A percentile compares a stretch with the other conserved stretches of the same genome.
Conservation (phyloP, 2,888 invertebrate genomes). For the Syrphus vitripennis region DNA sequence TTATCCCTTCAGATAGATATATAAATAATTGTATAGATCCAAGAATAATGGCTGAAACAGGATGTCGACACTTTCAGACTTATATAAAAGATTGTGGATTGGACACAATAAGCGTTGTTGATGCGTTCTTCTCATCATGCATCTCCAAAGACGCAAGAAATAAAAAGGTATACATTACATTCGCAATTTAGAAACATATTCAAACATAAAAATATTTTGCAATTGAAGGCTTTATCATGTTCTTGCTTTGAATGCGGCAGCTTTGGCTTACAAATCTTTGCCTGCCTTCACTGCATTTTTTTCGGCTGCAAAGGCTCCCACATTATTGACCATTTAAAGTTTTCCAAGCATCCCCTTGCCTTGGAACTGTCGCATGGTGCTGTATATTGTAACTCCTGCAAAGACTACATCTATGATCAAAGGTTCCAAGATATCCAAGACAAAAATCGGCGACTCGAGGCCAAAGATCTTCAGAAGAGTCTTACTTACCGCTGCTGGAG, state of each 20-base stretch:
- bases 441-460: constrained; percentile 83
- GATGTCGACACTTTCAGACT: constrained; percentile 79
- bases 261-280: constrained; percentile 90
- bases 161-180: constrained; percentile 84
- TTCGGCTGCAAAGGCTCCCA: constrained; percentile 95
- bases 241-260: constrained; percentile 91
- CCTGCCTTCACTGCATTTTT: constrained; percentile 94
- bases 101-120: constrained; percentile 85
- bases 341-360: constrained; percentile 91
- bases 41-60: constrained; percentile 77
- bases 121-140: constrained; percentile 93
- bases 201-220: constrained; percentile 71
- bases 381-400: constrained; percentile 93
- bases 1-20: too few relatives aligned
- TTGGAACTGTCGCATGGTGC: constrained; percentile 94
- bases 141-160: constrained; percentile 90
- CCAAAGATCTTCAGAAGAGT: constrained; percentile 84
- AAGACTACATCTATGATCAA: constrained; percentile 95
- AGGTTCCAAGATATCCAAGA: constrained; percentile 85
- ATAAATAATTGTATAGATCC: background rate
- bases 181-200: background rate
- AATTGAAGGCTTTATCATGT: constrained; percentile 81
- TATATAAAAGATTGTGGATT: constrained; percentile 80
- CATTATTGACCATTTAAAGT: constrained; percentile 92
- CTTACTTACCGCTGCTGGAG: constrained; percentile 89